Conservation (phyloP, 2,113 vertebrate species). For the Chiloscyllium plagiosum region DNA sequence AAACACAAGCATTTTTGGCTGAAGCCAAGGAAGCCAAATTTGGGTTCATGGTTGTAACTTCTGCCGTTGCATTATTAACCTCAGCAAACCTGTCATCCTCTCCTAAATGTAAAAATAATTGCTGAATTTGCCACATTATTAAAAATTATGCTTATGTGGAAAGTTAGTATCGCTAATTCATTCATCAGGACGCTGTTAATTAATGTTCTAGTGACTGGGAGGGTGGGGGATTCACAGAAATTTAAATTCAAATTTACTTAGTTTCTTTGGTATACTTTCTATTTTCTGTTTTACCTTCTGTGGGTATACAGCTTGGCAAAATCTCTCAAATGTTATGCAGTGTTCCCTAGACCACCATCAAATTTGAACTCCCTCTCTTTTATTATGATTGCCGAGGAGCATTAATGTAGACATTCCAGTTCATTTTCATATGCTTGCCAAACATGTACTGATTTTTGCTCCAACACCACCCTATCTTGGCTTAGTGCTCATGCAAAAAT, state of each 20-base stretch:
- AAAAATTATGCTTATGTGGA: background rate
- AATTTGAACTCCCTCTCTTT: background rate
- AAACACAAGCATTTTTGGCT: background rate
- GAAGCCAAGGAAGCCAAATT: background rate
- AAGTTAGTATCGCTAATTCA: background rate
- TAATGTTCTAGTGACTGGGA: background rate
- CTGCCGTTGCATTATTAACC: background rate
- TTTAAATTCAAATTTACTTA: background rate
- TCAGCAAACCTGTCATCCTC: background rate
- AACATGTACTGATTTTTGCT: background rate
- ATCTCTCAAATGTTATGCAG: background rate
- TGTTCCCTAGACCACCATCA: background rate
- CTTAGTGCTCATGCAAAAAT: background rate
- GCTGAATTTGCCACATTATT: background rate
- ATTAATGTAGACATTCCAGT: background rate
- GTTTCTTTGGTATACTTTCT: background rate
- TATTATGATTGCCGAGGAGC: background rate
- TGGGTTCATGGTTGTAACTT: background rate
- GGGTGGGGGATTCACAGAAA: background rate
- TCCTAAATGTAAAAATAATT: background rate
- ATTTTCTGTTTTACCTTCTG: background rate
- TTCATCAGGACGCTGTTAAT: too few relatives aligned
- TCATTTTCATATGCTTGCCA: background rate
- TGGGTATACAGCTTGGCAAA: background rate
- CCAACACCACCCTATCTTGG: background rate